Base-by-base conservation (phyloP, 2,888 invertebrate genomes). In the Cryptus armator region DNA sequence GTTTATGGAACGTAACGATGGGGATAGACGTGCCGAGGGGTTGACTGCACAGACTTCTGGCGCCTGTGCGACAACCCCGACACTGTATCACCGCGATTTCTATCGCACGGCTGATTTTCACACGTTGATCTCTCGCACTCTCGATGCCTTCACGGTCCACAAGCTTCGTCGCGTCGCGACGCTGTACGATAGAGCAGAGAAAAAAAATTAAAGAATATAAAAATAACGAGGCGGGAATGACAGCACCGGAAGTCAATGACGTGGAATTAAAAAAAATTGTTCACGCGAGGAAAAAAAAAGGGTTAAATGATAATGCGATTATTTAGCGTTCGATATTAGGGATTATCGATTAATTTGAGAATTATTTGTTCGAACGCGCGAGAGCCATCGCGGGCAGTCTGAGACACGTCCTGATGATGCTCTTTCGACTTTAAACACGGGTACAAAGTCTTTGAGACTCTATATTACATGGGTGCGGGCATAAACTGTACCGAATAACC, bases 11-110 rank as follows among this genome's bases (percentile, higher is more conserved):
- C n/a, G 66, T 37, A 62, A 59, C 37, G 56, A 70, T 9, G 43
- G 37, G 37, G 51, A 32, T 70, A 16, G 71, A 24, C 16, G 66
- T 44, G 9, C 7, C 67, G 71, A 56, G 74, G 44, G 80, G 32
- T 53, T 56, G 66, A 51, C 59, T 53, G 48, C 44, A 79, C 75
- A 71, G 67, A 77, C 77, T 77, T 48, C 19, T 56, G 84, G 81
- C 84, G 84, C 81, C 84, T 37, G 37, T 37, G 53, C 48, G 68
- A 68, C 29, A 70, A 62, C 64, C 66, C 43, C 51, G 56, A 46
- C 46, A 62, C 51, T 37, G 16, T 24, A 7, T 66, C 67, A 37
- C 14, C 32, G n/a, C 43, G 10, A 43, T 68, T 78, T 44, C 12
- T 16, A 74, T 67, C 59, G 59, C 59, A 59, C 59, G 14, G 59